Conservation (phyloP, 2,113 vertebrate species). For the Macrotis lagotis region DNA sequence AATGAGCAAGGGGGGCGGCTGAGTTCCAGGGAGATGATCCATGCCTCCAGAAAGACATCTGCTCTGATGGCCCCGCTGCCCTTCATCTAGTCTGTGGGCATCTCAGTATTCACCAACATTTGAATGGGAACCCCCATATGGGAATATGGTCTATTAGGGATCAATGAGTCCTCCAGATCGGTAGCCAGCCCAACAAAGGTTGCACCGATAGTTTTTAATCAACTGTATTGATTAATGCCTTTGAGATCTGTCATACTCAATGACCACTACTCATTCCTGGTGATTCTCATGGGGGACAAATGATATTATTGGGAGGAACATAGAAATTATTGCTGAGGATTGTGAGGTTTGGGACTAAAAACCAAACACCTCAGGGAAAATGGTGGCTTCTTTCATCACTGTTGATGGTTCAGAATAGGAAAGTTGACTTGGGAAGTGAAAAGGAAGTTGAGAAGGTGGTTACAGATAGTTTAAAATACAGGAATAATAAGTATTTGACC, state of each 20-base stretch:
- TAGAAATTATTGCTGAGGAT: not conserved
- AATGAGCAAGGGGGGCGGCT: not conserved
- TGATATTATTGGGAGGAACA: not conserved
- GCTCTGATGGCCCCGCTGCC: not conserved
- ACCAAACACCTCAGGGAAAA: not conserved
- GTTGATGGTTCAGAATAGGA: not conserved
- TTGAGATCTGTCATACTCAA: not conserved
- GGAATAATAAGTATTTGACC: not conserved
- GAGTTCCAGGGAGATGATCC: not conserved
- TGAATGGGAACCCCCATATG: not conserved
- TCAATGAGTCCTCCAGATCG: not conserved
- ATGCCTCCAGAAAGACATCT: not conserved
- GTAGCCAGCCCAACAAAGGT: not conserved
- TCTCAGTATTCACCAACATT: not conserved
- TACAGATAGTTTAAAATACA: not conserved
- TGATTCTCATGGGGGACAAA: not conserved
- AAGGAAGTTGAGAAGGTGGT: not conserved
- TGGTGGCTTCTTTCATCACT: too few relatives aligned
- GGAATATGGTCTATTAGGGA: not conserved
- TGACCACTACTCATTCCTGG: not conserved
- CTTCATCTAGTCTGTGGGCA: not conserved
- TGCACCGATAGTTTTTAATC: not conserved
- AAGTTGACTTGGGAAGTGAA: not conserved
- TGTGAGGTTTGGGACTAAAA: not conserved
- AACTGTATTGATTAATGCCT: not conserved